Base-by-base conservation (phyloP, 1,140 invertebrate species). In the Proales similis region DNA sequence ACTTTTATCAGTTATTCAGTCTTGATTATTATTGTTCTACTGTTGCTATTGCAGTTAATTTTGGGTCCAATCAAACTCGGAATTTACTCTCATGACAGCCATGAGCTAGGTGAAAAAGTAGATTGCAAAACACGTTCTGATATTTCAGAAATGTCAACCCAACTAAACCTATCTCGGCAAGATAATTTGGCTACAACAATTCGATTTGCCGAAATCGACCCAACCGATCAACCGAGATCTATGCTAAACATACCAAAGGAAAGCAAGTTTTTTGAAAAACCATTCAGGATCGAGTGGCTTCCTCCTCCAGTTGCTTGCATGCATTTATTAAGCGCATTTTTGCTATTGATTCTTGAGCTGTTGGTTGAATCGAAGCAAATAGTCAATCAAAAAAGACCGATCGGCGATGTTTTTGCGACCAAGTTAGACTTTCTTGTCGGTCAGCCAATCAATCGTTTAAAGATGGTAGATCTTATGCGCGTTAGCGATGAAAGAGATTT, bases 351-450 rank as follows among this genome's bases (percentile, higher is more conserved):
- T 17, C 36, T 42, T 22, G 51, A 57, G 17, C 24, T 57, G 39
- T 42, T 42, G n/a, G n/a, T 57, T 29, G 27, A 26, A 9, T 57
- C 51, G 1, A 39, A 29, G 20, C 36, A 42, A 26, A 57, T 57
- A 19, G 36, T 42, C 27, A 19, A 42, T n/a, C 36, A 42, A 11
- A 57, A 43, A 29, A 57, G 45, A 26, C 51, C 51, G 19, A 39
- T 57, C 1, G 51, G 51, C 17, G 51, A 57, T 39, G 45, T 57
- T 26, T 57, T 57, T 26, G 39, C 51, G 12, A 29, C 51, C 0
- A 57, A 57, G 27, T 42, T 39, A 12, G 51, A 57, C 32, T 57
- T 57, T 39, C 19, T 57, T 7, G 27, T 57, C 36, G 51, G 51
- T 24, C 36, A 57, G 7, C 51, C 51, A 9, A 57, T 57, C 6